These are phyloP conservation scores for Mionectes olivaceus DNA, from an alignment of 2,797 vertebrate species.

Conservation along the genomic window DNA sequence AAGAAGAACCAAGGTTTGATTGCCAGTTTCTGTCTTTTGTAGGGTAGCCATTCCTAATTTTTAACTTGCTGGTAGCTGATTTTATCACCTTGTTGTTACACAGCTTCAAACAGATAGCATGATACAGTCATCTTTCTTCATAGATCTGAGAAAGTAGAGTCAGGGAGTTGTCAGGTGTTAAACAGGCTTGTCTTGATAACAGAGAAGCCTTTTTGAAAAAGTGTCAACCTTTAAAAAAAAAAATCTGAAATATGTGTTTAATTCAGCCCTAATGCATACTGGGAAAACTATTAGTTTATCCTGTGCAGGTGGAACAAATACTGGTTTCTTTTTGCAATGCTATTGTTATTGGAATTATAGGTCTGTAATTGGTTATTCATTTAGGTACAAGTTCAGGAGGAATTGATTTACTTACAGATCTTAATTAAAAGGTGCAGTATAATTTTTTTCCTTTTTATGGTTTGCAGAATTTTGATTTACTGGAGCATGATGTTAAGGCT, in stretches of 20 bases:
- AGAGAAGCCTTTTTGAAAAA: not conserved
- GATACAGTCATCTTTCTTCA: not conserved
- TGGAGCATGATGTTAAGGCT: slow-evolving; percentile 53
- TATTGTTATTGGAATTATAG: slow-evolving; percentile 64
- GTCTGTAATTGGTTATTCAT: slow-evolving; percentile 69
- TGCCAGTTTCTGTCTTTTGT: not conserved
- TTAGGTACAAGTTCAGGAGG: slow-evolving; percentile 69
- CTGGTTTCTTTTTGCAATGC: slow-evolving; percentile 44
- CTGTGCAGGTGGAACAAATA: slow-evolving; percentile 36
- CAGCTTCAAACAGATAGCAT: not conserved
- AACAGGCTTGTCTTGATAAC: slow-evolving; percentile 7
- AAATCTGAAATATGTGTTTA: not conserved
- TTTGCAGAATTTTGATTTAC: slow-evolving; percentile 62
- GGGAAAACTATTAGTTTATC: slow-evolving; percentile 17
- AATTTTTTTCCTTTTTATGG: slow-evolving; percentile 55
- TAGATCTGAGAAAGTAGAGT: not conserved
- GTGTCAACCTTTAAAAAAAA: not conserved
- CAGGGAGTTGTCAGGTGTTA: not conserved
- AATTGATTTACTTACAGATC: slow-evolving; percentile 71
- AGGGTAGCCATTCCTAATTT: not conserved
- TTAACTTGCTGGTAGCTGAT: not conserved
- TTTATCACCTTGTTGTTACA: not conserved
- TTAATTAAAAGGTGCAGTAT: slow-evolving; percentile 73
- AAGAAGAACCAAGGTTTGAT: not conserved
- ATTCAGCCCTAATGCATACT: not conserved